phyloP scores from a whole-genome alignment of 1,140 invertebrate species.

The Sipha flava region DNA sequence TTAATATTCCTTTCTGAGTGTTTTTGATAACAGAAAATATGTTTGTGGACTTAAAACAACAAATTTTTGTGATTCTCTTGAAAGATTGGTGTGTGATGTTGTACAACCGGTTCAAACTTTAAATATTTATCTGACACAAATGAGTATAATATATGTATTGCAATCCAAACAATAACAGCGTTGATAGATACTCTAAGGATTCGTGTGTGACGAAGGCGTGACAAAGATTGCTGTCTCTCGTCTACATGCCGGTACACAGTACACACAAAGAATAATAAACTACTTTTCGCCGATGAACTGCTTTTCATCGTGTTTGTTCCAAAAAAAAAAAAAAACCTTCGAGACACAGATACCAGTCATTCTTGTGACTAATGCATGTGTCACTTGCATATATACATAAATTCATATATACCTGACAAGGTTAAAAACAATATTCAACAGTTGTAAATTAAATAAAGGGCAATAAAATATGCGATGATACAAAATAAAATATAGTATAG shows the following conservation, averaged over 20 bases:
- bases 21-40: too few species aligned
- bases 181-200: background rate
- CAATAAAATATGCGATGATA: too few species aligned
- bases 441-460: background rate
- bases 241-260: background rate
- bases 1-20: too few species aligned
- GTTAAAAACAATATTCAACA: background rate
- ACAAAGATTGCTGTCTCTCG: constrained; percentile 25
- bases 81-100: background rate
- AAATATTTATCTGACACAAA: background rate
- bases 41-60: too few species aligned
- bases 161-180: constrained; percentile 1
- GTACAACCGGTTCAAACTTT: background rate
- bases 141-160: constrained; percentile 6
- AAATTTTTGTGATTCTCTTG: background rate
- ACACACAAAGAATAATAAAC: constrained; percentile 5
- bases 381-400: too few species aligned
- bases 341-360: background rate
- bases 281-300: background rate
- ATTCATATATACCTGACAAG: background rate
- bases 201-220: constrained; percentile 15
- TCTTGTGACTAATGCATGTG: too few species aligned
- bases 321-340: background rate
- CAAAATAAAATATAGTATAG: too few species aligned
- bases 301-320: background rate